phyloP scores from a whole-genome alignment of 2,888 invertebrate species.

The Ernsta delagoae region DNA sequence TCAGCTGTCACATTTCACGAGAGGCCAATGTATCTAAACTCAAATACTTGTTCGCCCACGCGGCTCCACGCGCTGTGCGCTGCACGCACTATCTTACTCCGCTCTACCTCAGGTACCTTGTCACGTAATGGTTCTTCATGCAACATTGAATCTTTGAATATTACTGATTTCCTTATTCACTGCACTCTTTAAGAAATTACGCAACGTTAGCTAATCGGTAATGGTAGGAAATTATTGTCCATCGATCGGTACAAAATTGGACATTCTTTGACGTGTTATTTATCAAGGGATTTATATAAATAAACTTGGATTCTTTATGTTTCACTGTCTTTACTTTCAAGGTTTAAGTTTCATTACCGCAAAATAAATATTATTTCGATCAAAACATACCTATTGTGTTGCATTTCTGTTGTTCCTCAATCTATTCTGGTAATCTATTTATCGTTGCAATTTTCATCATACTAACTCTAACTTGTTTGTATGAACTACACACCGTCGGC shows the following conservation, averaged over 20 bases:
- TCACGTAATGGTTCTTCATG: conserved; percentile 20
- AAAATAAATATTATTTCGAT: too few species aligned
- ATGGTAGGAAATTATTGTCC: not conserved
- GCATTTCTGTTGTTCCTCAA: too few species aligned
- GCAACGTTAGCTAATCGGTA: not conserved
- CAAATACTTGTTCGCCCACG: conserved; percentile 61
- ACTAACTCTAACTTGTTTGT: too few species aligned
- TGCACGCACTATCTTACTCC: conserved; percentile 29
- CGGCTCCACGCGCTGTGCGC: conserved; percentile 54
- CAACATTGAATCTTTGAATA: conserved; percentile 4
- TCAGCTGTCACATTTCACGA: conserved; percentile 31
- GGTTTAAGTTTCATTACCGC: too few species aligned
- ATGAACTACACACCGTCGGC: too few species aligned
- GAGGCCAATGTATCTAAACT: conserved; percentile 28
- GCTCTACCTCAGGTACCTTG: not conserved
- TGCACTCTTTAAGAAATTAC: not conserved
- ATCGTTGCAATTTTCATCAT: too few species aligned
- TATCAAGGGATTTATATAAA: too few species aligned
- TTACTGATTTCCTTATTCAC: not conserved
- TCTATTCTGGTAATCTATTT: too few species aligned
- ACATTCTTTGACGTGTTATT: too few species aligned
- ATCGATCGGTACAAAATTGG: not conserved
- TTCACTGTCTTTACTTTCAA: too few species aligned
- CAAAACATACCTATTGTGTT: too few species aligned
- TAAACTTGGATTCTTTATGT: too few species aligned